Conservation (phyloP, 30 jellyfish, hydroid and myxozoan species). For the Morbakka virulenta region DNA sequence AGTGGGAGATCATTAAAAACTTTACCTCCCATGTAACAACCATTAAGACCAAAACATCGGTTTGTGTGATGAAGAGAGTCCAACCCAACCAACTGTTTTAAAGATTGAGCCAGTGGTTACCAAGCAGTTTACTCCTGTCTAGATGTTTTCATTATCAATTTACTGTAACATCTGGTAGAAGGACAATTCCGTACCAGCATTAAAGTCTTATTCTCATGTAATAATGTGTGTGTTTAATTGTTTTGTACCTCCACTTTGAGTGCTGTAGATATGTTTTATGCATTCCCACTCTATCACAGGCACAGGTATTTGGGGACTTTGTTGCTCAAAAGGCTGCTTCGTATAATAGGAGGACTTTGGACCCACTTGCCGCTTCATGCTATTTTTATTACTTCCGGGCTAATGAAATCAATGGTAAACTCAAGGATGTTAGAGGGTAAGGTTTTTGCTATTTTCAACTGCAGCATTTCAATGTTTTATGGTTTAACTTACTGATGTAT, state of each 20-base stretch:
- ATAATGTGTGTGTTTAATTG: not conserved
- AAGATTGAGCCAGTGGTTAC: too few species aligned
- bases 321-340: slow-evolving; percentile 61
- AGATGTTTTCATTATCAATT: too few species aligned
- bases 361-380: slow-evolving; percentile 85
- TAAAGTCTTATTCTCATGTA: too few species aligned
- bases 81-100: too few species aligned
- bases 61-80: too few species aligned
- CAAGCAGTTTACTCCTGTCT: too few species aligned
- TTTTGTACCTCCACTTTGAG: not conserved
- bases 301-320: slow-evolving; percentile 62
- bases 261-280: not conserved
- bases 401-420: slow-evolving; percentile 66
- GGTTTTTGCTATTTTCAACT: not conserved
- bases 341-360: slow-evolving; percentile 90
- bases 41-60: too few species aligned
- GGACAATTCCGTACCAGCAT: too few species aligned
- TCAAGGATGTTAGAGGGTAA: slow-evolving; percentile 83
- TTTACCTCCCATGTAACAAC: too few species aligned
- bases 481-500: not conserved
- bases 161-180: too few species aligned
- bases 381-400: slow-evolving; percentile 81
- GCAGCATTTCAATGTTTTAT: not conserved
- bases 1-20: too few species aligned
- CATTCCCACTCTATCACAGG: slow-evolving; percentile 34